Evolutionary conservation across 1,140 invertebrate genomes (phyloP).

Genomic region (Coptotermes formosanus): DNA sequence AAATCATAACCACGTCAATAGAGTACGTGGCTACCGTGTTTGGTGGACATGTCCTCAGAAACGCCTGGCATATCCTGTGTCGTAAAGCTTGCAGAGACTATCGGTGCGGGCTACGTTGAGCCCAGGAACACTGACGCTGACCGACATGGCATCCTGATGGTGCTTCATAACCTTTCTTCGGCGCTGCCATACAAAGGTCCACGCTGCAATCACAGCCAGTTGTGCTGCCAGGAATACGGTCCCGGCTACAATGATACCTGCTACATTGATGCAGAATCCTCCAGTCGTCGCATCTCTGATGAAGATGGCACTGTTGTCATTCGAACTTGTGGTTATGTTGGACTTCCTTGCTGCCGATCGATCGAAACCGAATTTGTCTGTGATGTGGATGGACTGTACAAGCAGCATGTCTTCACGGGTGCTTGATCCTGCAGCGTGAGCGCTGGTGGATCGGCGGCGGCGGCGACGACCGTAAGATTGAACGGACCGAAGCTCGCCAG

Average conservation of each 20-base stretch:
- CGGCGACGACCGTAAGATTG: slow-evolving; percentile 77
- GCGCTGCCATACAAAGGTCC: slow-evolving; percentile 81
- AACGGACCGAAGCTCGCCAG: slow-evolving; percentile 75
- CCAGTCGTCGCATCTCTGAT: slow-evolving; percentile 45
- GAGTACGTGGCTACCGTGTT: not conserved
- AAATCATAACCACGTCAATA: not conserved
- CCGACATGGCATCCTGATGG: slow-evolving; percentile 56
- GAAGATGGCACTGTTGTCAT: slow-evolving; percentile 47
- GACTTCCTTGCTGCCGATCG: slow-evolving; percentile 46
- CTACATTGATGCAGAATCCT: slow-evolving; percentile 71
- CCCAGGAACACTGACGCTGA: slow-evolving; percentile 44
- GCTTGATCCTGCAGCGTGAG: slow-evolving; percentile 42
- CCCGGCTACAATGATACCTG: slow-evolving; percentile 76
- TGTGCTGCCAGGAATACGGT: slow-evolving; percentile 79
- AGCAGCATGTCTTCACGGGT: slow-evolving; percentile 79
- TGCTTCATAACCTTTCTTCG: slow-evolving; percentile 59
- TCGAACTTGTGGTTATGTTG: slow-evolving; percentile 40
- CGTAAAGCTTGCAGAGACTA: slow-evolving; percentile 83
- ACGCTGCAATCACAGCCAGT: slow-evolving; percentile 75
- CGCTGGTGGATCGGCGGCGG: slow-evolving; percentile 47
- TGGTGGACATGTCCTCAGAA: slow-evolving; percentile 55
- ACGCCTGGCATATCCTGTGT: slow-evolving; percentile 77
- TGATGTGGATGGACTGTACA: slow-evolving; percentile 88
- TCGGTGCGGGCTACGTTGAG: slow-evolving; percentile 61
- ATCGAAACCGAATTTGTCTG: slow-evolving; percentile 86